Percentiles rank a stretch among this genome's conserved stretches.
phyloP scores from a whole-genome alignment of 2,797 vertebrate genomes.

The Myiothlypis chrysogaster region DNA sequence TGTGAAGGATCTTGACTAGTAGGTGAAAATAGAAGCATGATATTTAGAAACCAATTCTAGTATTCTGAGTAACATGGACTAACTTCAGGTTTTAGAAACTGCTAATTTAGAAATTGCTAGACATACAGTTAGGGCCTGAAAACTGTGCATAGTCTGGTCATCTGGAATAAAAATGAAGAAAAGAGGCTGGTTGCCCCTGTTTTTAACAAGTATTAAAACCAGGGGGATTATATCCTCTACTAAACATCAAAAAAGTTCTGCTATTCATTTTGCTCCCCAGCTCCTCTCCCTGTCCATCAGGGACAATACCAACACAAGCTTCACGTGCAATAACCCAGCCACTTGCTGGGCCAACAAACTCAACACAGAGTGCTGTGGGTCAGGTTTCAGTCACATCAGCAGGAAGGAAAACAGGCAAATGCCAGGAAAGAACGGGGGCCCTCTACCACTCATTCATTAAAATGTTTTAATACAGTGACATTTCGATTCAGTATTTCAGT shows the following conservation, averaged over 20 bases:
- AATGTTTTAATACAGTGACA: background rate
- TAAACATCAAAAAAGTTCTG: background rate
- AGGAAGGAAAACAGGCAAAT: background rate
- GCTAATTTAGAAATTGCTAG: background rate
- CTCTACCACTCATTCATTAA: background rate
- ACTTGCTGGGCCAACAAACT: background rate
- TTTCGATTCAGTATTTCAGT: background rate
- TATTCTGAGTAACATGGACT: background rate
- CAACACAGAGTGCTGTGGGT: background rate
- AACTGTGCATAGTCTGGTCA: background rate
- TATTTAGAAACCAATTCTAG: background rate
- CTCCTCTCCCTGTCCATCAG: background rate
- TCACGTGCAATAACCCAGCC: accelerated
- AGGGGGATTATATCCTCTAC: background rate
- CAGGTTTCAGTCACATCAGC: background rate
- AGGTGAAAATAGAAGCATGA: constrained; percentile 1
- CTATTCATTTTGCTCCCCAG: background rate
- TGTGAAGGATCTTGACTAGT: background rate
- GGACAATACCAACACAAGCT: background rate
- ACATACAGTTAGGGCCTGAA: background rate
- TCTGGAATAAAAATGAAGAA: background rate
- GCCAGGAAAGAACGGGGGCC: background rate
- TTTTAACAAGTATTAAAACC: background rate
- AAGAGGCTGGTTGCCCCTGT: background rate
- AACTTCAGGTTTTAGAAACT: background rate